These are phyloP conservation scores for Amphibalanus amphitrite DNA, from an alignment of 1,140 invertebrate species.

Conservation along the genomic window DNA sequence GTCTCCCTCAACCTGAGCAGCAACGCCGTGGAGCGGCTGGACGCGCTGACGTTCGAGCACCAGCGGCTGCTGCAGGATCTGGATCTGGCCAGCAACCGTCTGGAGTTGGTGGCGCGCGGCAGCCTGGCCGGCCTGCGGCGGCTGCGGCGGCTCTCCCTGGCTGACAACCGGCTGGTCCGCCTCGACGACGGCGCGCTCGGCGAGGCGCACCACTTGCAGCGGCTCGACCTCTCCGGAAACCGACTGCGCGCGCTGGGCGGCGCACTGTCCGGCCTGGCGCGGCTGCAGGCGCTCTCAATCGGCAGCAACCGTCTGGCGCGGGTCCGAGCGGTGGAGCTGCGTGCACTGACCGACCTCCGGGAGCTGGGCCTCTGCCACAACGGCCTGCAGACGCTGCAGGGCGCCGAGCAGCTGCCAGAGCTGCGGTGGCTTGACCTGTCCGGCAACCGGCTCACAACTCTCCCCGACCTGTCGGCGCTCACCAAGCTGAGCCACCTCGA, in stretches of 20 bases:
- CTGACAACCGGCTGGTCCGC: not conserved
- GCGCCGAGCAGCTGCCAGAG: not conserved
- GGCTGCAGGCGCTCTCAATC: not conserved
- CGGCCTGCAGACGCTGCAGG: not conserved
- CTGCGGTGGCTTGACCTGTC: not conserved
- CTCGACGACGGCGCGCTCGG: not conserved
- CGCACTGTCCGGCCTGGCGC: not conserved
- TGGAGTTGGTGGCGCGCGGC: not conserved
- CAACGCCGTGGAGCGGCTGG: not conserved
- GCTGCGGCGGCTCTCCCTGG: not conserved
- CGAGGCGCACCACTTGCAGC: not conserved
- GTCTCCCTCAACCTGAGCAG: not conserved
- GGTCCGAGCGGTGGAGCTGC: not conserved
- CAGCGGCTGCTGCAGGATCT: not conserved
- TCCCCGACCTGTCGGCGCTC: not conserved
- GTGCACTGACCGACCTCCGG: not conserved
- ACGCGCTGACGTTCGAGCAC: not conserved
- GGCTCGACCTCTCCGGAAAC: not conserved
- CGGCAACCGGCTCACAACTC: not conserved
- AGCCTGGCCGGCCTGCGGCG: not conserved
- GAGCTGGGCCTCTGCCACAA: not conserved
- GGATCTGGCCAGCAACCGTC: not conserved
- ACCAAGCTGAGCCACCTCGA: not conserved
- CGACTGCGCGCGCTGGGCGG: not conserved
- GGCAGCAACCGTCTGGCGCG: not conserved